Conservation (phyloP, 2,113 vertebrate species). For the Terrapene triunguis region DNA sequence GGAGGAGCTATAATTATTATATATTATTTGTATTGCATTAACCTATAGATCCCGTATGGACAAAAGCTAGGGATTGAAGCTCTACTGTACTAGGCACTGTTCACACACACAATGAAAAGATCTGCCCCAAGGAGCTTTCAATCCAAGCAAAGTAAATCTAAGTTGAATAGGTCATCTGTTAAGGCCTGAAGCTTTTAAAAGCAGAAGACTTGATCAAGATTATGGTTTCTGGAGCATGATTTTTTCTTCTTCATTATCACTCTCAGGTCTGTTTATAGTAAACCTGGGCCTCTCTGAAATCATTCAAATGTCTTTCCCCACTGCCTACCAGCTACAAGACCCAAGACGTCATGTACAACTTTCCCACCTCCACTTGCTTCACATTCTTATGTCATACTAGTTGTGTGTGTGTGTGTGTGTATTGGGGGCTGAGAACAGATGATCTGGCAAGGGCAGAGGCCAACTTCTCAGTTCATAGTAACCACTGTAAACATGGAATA, state of each 20-base stretch:
- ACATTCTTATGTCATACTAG: background rate
- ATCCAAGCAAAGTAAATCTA: too few relatives aligned
- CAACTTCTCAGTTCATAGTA: too few relatives aligned
- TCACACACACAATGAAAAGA: too few relatives aligned
- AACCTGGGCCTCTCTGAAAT: background rate
- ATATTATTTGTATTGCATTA: too few relatives aligned
- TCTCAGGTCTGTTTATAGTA: background rate
- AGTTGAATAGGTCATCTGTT: background rate
- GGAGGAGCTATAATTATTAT: too few relatives aligned
- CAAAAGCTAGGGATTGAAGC: too few relatives aligned
- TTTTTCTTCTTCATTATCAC: background rate
- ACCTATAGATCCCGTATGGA: too few relatives aligned
- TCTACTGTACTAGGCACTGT: too few relatives aligned
- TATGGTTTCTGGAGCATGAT: background rate
- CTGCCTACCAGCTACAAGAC: background rate
- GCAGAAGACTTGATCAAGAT: background rate
- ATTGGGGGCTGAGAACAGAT: background rate
- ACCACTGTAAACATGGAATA: too few relatives aligned
- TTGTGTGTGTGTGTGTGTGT: background rate
- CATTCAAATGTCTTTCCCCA: background rate
- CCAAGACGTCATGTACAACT: background rate
- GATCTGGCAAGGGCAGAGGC: too few relatives aligned
- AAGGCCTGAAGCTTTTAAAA: background rate
- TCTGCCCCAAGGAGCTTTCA: too few relatives aligned
- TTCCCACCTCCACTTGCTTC: background rate